A percentile compares a stretch with the other conserved stretches of the same genome.
Evolutionary conservation across 2,797 vertebrate genomes (phyloP).

Genomic region (Merluccius polli): DNA sequence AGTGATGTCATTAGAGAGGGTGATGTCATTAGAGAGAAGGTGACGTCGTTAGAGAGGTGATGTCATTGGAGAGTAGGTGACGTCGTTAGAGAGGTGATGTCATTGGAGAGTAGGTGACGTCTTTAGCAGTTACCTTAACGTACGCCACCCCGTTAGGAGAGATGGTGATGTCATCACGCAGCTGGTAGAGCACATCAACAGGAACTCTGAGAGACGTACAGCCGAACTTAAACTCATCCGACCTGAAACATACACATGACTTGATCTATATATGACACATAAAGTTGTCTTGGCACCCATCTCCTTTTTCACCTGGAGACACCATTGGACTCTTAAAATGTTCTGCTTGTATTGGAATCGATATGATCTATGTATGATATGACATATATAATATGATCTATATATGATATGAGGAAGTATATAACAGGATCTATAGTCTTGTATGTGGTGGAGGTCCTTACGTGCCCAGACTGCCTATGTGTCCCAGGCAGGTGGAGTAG

Average conservation of each 20-base stretch:
- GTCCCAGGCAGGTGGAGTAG: slow-evolving; percentile 94
- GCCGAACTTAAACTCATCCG: slow-evolving; percentile 92
- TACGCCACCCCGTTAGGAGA: slow-evolving; percentile 92
- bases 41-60: not conserved
- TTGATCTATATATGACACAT: too few species aligned
- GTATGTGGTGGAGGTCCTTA: slow-evolving; percentile 68
- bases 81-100: not conserved
- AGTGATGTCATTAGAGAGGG: too few species aligned
- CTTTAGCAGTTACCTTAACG: slow-evolving; percentile 91
- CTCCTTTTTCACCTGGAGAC: too few species aligned
- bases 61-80: not conserved
- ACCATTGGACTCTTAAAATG: too few species aligned
- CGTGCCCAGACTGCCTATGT: slow-evolving; percentile 91
- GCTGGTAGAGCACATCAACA: slow-evolving; percentile 87
- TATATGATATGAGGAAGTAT: too few species aligned
- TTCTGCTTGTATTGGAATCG: too few species aligned
- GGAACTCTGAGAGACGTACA: slow-evolving; percentile 88
- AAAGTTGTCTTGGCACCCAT: too few species aligned
- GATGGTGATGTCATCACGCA: slow-evolving; percentile 89
- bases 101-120: too few species aligned
- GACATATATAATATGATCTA: too few species aligned
- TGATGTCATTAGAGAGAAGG: not conserved
- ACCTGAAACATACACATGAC: slow-evolving; percentile 70
- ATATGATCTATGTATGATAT: too few species aligned
- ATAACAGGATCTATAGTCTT: slow-evolving; percentile 8